Conservation (phyloP, 2,888 invertebrate genomes). For the Caprella mutica region DNA sequence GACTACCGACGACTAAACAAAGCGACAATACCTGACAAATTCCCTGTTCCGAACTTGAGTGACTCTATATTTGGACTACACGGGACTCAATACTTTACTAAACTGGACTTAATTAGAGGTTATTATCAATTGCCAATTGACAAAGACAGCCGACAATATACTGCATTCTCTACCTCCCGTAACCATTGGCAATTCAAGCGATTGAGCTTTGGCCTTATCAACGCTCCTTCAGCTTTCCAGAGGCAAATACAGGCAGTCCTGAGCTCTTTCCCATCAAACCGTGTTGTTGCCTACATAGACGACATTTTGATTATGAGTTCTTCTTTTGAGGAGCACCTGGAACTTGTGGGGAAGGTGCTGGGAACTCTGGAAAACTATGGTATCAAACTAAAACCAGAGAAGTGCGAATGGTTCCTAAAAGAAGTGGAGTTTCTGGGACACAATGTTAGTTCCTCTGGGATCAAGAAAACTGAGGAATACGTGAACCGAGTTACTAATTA, state of each 20-base stretch:
- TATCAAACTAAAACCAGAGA: neutral
- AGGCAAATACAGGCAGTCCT: neutral
- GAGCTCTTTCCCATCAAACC: neutral
- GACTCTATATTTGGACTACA: slow-evolving; percentile 2
- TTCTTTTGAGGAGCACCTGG: neutral
- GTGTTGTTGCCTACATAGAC: neutral
- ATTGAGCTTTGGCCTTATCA: neutral
- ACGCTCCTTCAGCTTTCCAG: slow-evolving; percentile 3
- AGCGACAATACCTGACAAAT: neutral
- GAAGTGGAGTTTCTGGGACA: slow-evolving; percentile 1
- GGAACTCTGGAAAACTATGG: neutral
- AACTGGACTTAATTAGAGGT: neutral
- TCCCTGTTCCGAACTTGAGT: neutral
- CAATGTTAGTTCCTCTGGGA: neutral
- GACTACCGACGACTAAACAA: neutral
- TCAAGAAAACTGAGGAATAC: neutral
- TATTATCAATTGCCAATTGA: slow-evolving; percentile 1
- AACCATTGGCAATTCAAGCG: neutral
- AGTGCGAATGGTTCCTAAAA: slow-evolving; percentile 7
- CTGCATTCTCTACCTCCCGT: slow-evolving; percentile 2
- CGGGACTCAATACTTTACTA: slow-evolving; percentile 3
- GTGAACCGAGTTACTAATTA: neutral
- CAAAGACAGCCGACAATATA: neutral
- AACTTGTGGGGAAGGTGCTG: neutral
- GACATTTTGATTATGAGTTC: slow-evolving; percentile 2